Base-by-base conservation (phyloP, 2,888 invertebrate genomes). In the Phyto melanocephala region DNA sequence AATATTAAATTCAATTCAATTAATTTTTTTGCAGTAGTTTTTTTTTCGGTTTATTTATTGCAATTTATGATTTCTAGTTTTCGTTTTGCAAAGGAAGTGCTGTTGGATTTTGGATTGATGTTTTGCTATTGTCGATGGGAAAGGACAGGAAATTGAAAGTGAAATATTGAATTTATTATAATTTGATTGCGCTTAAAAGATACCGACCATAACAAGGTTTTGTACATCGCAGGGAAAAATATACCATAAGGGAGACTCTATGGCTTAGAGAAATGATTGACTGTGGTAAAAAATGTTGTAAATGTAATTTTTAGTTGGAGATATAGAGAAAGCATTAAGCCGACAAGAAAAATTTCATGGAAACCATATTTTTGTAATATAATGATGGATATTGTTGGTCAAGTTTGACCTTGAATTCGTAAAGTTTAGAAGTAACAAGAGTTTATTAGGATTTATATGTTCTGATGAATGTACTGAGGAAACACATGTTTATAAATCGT, bases 101-200 rank as follows among this genome's bases (percentile, higher is more conserved):
- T 62, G 24, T 52, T 68, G 20, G 33, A 28, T 28, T 28, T 52
- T 68, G 20, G 33, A 28, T 28, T 28, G 28, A 6, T 6, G 6
- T 6, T 28, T 22, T 20, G 35, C 17, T 63, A 35, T 20, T 72
- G 71, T 70, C 54, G 58, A 42, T 74, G 68, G 58, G 40, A 67
- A 78, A 75, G 67, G 78, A 76, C 82, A 82, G 82, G 82, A 82
- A 82, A 82, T 79, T 60, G 82, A 82, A 82, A 82, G 82, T 79
- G 82, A 82, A 82, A 71, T 82, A 67, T 47, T 67, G 82, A 67
- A 82, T 79, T 79, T 22, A 71, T 82, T 79, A 79, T 60, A 58
- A 75, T 50, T 52, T 65, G 50, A 58, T 65, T 72, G 50, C 15
- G n/a, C 20, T 67, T 52, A 45, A 62, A 60, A 80, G 67, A 37